Evolutionary conservation across 2,888 invertebrate species (phyloP).

Genomic region (Philonicus albiceps): DNA sequence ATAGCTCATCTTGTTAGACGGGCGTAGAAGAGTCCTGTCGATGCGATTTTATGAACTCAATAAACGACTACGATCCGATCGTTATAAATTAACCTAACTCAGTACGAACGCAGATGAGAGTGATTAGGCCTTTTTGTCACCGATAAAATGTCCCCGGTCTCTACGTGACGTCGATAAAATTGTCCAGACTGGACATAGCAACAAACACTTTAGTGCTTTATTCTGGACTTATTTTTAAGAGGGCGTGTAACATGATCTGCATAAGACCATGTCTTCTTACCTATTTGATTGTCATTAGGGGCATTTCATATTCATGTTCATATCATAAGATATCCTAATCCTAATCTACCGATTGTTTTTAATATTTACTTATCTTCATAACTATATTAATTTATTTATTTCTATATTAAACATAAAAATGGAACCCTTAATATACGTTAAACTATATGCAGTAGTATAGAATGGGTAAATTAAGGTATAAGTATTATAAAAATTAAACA

Average conservation of each 20-base stretch:
- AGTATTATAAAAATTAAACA: too few relatives aligned
- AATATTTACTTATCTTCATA: background rate
- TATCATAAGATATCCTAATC: background rate
- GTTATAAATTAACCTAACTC: background rate
- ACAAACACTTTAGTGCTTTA: background rate
- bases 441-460: too few relatives aligned
- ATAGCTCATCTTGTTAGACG: slow-evolving; percentile 41
- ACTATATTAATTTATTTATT: background rate
- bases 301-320: background rate
- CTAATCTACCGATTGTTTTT: background rate
- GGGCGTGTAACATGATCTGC: background rate
- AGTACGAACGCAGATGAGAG: background rate
- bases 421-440: too few relatives aligned
- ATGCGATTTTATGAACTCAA: slow-evolving; percentile 35
- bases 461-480: too few relatives aligned
- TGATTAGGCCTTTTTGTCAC: background rate
- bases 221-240: background rate
- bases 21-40: slow-evolving; percentile 26
- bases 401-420: background rate
- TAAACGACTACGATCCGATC: slow-evolving; percentile 27
- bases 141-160: background rate
- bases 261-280: background rate
- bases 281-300: background rate
- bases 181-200: background rate
- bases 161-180: background rate